Conservation (phyloP, 2,797 vertebrate species). For the Pipistrellus pipistrellus region DNA sequence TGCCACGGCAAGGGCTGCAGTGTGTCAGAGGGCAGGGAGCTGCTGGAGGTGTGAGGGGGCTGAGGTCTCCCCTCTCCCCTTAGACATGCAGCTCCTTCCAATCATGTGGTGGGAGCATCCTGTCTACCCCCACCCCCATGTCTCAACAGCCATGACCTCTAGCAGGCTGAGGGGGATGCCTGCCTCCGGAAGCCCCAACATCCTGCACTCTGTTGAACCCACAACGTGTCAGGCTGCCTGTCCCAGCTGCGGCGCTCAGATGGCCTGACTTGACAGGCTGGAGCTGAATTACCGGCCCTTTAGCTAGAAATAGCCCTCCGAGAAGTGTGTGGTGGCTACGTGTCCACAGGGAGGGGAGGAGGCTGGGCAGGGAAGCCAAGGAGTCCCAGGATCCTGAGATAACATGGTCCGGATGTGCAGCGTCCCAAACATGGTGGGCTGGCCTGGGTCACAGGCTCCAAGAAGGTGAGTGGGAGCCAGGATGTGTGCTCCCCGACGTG, state of each 20-base stretch:
- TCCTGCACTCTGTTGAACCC: conserved; percentile 73
- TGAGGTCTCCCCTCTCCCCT: neutral
- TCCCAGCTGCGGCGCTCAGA: conserved; percentile 45
- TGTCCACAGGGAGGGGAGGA: conserved; percentile 69
- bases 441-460: conserved; percentile 83
- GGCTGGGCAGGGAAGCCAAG: conserved; percentile 43
- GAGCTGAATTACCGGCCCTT: conserved; percentile 71
- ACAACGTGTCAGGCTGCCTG: neutral
- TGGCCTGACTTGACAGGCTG: conserved; percentile 44
- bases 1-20: neutral
- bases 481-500: conserved; percentile 88
- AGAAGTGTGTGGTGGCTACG: conserved; percentile 76
- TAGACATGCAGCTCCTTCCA: conserved; percentile 28
- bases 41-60: neutral
- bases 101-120: conserved; percentile 40
- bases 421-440: conserved; percentile 78
- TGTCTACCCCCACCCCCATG: conserved; percentile 71
- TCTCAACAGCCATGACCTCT: conserved; percentile 76
- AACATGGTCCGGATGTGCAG: conserved; percentile 80
- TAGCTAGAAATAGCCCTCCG: conserved; percentile 76
- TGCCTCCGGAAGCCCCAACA: conserved; percentile 78
- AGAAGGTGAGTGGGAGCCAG: conserved; percentile 87
- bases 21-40: neutral
- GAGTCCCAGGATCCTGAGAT: conserved; percentile 78
- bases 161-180: conserved; percentile 71